Evolutionary conservation across 1,140 invertebrate genomes (phyloP).

Genomic region (Magallana gigas): DNA sequence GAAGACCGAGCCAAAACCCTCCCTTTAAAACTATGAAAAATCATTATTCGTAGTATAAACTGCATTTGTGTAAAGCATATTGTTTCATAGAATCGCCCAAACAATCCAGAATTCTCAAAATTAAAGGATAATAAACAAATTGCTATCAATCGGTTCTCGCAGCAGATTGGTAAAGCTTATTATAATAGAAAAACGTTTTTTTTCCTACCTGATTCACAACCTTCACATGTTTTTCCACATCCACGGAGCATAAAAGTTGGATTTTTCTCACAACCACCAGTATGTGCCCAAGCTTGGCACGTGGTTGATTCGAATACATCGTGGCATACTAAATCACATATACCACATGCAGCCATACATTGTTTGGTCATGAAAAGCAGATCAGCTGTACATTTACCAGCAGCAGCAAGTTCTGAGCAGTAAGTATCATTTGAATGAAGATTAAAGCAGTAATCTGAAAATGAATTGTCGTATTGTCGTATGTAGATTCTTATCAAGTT

Average conservation of each 20-base stretch:
- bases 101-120: too few relatives aligned
- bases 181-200: too few relatives aligned
- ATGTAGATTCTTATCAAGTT: not conserved
- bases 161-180: too few relatives aligned
- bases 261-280: not conserved
- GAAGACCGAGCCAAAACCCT: constrained; percentile 32
- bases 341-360: not conserved
- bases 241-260: not conserved
- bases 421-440: constrained; percentile 8
- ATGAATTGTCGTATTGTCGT: not conserved
- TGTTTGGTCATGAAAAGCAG: not conserved
- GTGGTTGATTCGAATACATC: not conserved
- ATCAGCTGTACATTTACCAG: constrained; percentile 26
- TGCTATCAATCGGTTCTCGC: too few relatives aligned
- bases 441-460: constrained; percentile 37
- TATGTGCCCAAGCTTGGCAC: not conserved
- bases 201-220: constrained; percentile 12
- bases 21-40: not conserved
- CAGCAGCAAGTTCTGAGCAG: constrained; percentile 10
- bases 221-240: constrained; percentile 24
- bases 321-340: not conserved
- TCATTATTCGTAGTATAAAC: not conserved
- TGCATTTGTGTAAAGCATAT: too few relatives aligned
- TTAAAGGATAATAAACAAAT: too few relatives aligned
- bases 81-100: too few relatives aligned